Evolutionary conservation across 2,797 vertebrate genomes (phyloP), one percentile per base, ranked within the genome.

Genomic region (Okamejei kenojei): DNA sequence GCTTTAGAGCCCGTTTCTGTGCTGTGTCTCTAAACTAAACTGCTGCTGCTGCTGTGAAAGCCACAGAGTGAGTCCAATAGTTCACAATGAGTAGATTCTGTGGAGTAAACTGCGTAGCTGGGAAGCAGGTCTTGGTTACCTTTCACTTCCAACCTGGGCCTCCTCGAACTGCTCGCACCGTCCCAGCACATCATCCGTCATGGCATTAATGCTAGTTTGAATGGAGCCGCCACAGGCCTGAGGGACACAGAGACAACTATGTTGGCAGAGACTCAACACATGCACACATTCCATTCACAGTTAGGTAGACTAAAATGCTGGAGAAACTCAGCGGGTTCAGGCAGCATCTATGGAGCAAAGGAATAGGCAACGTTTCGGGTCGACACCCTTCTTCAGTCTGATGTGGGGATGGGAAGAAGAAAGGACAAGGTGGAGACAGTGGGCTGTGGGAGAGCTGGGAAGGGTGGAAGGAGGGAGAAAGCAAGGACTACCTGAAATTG

Each of bases 141-240:
- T 97, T 68, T 99, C 99, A 93, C 99, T 98, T 95, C 99, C 99
- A 90, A 99, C 97, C 96, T 99, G 99, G n/a, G 97, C 96, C 95
- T 99, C 99, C 95, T 99, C 99, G 9, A 99, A 99, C 29, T 98
- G 94, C 13, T 97, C 97, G 3, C 99, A 99, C 93, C 21, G 94
- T 45, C 99, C 99, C 94, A 99, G 96, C n/a, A 99, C 98, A 0
- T 98, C 97, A 0, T 97, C 95, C 0, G 97, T 96, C 94, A 99
- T 93, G 58, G 97, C 94, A 2, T 96, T 96, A 2, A 98, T 98
- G 29, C 98, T 98, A 0, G 98, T 99, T 97, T 99, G 99, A 94
- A 99, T 99, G 94, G 99, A 99, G 93, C 99, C 99, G 0, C 99
- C 99, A 0, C 99, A 99, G 82, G 98, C 98, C 98, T 99, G 95